phyloP scores from a whole-genome alignment of 2,113 vertebrate species.

The Pavo muticus region DNA sequence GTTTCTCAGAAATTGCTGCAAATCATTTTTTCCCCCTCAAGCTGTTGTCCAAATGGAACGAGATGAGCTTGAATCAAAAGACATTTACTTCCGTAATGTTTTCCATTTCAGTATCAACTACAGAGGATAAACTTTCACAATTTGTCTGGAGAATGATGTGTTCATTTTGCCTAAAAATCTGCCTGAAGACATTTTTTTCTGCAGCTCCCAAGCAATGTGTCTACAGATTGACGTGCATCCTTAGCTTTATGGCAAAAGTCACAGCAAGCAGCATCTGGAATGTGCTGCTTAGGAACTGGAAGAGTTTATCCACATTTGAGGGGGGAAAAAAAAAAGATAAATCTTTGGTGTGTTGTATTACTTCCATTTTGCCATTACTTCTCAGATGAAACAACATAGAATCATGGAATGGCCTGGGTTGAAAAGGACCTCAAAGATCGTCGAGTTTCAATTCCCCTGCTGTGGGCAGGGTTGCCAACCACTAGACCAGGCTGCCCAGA shows the following conservation, averaged over 20 bases:
- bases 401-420: no score
- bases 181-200: not conserved
- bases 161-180: not conserved
- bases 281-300: not conserved
- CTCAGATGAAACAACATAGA: not conserved
- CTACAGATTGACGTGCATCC: not conserved
- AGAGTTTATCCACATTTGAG: not conserved
- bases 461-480: no score
- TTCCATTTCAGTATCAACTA: constrained; percentile 10
- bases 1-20: not conserved
- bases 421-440: no score
- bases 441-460: no score
- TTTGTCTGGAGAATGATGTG: not conserved
- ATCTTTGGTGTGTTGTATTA: not conserved
- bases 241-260: not conserved
- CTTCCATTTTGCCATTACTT: not conserved
- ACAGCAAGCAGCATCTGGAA: not conserved
- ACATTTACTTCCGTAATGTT: not conserved
- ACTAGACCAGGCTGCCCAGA: no score
- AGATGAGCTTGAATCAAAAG: not conserved
- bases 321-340: not conserved
- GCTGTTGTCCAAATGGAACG: not conserved
- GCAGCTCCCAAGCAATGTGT: not conserved
- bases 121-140: not conserved
- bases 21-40: not conserved